These are phyloP conservation scores for Catocala sponsa DNA, from an alignment of 2,888 invertebrate genomes.

Conservation along the genomic window DNA sequence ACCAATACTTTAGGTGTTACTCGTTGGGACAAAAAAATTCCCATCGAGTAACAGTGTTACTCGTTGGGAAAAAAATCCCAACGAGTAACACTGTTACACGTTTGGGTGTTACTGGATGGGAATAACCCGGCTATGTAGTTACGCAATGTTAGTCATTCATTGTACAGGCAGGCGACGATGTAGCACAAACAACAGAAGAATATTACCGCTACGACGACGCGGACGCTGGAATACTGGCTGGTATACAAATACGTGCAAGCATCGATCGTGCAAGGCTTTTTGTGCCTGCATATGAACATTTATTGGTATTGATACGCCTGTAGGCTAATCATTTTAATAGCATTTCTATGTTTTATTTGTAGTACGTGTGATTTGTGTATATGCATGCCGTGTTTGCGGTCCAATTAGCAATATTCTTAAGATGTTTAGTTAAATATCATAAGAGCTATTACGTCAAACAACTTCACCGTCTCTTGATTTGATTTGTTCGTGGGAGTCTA, in stretches of 20 bases:
- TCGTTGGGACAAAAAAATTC: too few relatives aligned
- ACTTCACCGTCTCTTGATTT: background rate
- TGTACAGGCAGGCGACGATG: too few relatives aligned
- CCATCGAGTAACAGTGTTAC: too few relatives aligned
- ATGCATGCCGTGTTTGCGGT: constrained; percentile 47
- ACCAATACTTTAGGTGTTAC: too few relatives aligned
- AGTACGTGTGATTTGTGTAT: constrained; percentile 33
- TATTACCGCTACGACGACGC: too few relatives aligned
- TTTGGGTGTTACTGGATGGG: too few relatives aligned
- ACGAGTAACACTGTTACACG: too few relatives aligned
- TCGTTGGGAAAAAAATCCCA: too few relatives aligned
- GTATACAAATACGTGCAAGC: constrained; percentile 17
- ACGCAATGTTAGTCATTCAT: too few relatives aligned
- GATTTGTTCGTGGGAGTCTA: background rate
- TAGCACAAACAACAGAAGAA: too few relatives aligned
- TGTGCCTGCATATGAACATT: constrained; percentile 18
- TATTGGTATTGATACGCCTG: constrained; percentile 36
- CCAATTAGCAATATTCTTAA: constrained; percentile 47
- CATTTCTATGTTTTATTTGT: constrained; percentile 44
- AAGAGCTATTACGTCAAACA: background rate
- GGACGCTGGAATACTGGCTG: background rate
- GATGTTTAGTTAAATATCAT: background rate
- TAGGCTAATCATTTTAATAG: constrained; percentile 43
- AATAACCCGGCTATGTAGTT: too few relatives aligned
- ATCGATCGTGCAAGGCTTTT: constrained; percentile 12